Conservation (phyloP, 2,797 vertebrate species). For the Glyptemys insculpta region DNA sequence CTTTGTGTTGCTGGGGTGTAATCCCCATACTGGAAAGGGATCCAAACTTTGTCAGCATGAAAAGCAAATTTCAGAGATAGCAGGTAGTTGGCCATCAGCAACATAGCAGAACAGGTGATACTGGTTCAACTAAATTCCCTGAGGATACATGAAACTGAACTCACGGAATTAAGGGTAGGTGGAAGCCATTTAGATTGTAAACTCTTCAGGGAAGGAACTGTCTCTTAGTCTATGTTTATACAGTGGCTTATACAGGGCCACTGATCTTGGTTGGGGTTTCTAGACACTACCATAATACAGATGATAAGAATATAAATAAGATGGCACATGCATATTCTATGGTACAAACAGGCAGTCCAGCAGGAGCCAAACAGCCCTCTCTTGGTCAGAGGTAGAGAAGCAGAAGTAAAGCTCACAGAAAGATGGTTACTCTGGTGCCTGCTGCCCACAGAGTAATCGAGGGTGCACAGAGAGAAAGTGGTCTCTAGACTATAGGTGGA, state of each 20-base stretch:
- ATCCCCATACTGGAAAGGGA: not conserved
- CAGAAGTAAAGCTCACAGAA: not conserved
- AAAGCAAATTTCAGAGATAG: not conserved
- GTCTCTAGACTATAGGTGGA: not conserved
- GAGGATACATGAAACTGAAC: not conserved
- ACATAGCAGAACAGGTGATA: not conserved
- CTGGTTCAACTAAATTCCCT: not conserved
- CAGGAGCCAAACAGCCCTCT: not conserved
- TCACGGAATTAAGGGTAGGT: not conserved
- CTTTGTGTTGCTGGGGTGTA: accelerated
- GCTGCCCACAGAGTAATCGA: not conserved
- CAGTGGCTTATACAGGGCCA: not conserved
- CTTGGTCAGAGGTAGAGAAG: accelerated
- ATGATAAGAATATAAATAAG: not conserved
- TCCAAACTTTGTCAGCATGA: not conserved
- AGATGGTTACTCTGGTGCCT: not conserved
- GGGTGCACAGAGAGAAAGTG: not conserved
- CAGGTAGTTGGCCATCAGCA: not conserved
- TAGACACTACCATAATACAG: not conserved
- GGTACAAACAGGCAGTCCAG: accelerated
- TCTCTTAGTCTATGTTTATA: constrained; percentile 19
- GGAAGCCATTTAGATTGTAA: not conserved
- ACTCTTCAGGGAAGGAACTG: not conserved
- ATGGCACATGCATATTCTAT: not conserved
- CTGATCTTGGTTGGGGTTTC: not conserved